Conservation (phyloP, 1,140 invertebrate species). For the Leptonema lineaticorne region DNA sequence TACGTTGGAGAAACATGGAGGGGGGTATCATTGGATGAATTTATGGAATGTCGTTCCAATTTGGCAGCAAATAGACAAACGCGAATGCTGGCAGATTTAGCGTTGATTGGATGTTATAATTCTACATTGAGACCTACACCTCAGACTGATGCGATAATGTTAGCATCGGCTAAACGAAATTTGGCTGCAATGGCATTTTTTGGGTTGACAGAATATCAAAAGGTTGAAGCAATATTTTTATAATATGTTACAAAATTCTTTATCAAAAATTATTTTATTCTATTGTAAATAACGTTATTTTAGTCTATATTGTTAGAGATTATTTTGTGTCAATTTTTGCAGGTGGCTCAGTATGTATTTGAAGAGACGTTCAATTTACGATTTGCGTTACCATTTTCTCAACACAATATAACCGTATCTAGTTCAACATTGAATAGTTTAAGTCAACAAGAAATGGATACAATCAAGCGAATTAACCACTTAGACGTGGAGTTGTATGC, state of each 20-base stretch:
- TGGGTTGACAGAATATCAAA: slow-evolving; percentile 94
- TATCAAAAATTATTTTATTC: slow-evolving; percentile 23
- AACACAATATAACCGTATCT: slow-evolving; percentile 86
- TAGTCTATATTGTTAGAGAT: slow-evolving; percentile 18
- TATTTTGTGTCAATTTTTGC: too few species aligned
- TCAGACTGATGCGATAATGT: slow-evolving; percentile 86
- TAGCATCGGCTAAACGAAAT: slow-evolving; percentile 94
- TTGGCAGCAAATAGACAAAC: slow-evolving; percentile 95
- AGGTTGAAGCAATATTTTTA: slow-evolving; percentile 55
- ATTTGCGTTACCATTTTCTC: slow-evolving; percentile 85
- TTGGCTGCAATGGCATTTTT: slow-evolving; percentile 94
- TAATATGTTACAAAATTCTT: background rate
- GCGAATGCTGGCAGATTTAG: slow-evolving; percentile 94
- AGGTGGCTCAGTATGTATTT: slow-evolving; percentile 94
- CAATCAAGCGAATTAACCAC: slow-evolving; percentile 79
- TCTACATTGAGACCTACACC: slow-evolving; percentile 77
- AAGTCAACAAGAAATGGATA: slow-evolving; percentile 68
- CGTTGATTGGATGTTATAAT: slow-evolving; percentile 94
- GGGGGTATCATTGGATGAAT: slow-evolving; percentile 74
- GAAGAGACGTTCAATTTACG: slow-evolving; percentile 95
- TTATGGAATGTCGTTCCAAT: slow-evolving; percentile 88
- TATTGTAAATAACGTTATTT: background rate
- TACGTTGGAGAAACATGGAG: slow-evolving; percentile 68
- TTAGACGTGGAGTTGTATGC: slow-evolving; percentile 93
- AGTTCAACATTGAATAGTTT: slow-evolving; percentile 74